Evolutionary conservation across 2,888 invertebrate species (phyloP), one percentile per base, ranked within the genome.

Genomic region (Diogma glabrata): DNA sequence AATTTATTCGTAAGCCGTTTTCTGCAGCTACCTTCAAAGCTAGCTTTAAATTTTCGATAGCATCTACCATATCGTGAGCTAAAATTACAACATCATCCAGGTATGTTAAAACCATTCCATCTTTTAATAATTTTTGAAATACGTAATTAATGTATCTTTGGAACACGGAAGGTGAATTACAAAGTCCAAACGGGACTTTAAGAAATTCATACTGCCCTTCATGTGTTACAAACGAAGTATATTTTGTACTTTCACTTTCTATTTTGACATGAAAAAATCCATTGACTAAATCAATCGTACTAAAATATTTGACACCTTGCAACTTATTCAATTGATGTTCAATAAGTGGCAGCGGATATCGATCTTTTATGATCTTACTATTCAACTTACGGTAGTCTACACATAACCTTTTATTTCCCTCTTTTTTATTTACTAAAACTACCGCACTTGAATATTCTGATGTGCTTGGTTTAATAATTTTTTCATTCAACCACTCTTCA

Each of bases 321-420:
- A 64, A 46, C n/a, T 53, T 53, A 14, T 67, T 64, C n/a, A 68
- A 54, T 7, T 60, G 57, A 50, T 64, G 63, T 47, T 68, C 64
- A 10, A 67, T 67, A 4, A 65, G 20, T 2, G 67, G 66, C 10
- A 69, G 53, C 2, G 64, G 67, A 53, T 59, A 65, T 30, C 59
- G 52, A 49, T 65, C 65, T 48, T 62, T 64, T 3, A 61, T 51
- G 1, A 66, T 61, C 53, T 62, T 60, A 12, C 54, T 51, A 55
- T 70, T 71, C 2, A 69, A 45, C 20, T 56, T 54, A 8, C 69
- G 52, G 53, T 64, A 72, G 52, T 71, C 67, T 0, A 70, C 58
- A 53, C 67, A 70, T 53, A 55, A 8, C 40, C 55, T 28, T 4
- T 24, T 46, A 8, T 19, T 43, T 6, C 51, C 54, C 19, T 55